A percentile compares a stretch with the other conserved stretches of the same genome.
phyloP scores from a whole-genome alignment of 2,888 invertebrate species.

The Nemoura dubitans region DNA sequence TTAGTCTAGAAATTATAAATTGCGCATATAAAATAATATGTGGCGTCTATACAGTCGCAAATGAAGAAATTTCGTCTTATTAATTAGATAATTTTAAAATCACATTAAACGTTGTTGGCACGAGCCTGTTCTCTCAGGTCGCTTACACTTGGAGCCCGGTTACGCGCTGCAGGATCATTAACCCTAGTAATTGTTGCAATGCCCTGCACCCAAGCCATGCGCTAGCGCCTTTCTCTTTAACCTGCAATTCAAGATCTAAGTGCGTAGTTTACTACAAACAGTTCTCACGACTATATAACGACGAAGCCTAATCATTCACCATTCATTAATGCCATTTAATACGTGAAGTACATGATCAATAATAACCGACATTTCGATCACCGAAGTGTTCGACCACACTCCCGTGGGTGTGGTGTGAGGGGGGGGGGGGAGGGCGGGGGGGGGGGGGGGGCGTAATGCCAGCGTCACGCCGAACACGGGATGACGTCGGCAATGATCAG shows the following conservation, averaged over 20 bases:
- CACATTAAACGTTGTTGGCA: background rate
- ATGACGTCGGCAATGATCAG: background rate
- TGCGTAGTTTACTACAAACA: background rate
- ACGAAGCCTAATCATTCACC: background rate
- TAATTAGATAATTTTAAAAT: background rate
- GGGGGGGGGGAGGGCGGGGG: background rate
- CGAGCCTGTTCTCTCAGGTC: background rate
- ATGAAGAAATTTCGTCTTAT: background rate
- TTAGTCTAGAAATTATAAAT: background rate
- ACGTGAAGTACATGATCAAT: background rate
- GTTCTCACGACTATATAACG: conserved; percentile 20
- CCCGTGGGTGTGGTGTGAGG: background rate
- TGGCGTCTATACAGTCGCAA: background rate
- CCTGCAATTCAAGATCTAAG: conserved; percentile 16
- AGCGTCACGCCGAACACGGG: background rate
- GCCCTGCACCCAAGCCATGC: conserved; percentile 5
- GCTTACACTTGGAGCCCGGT: background rate
- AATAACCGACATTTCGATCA: background rate
- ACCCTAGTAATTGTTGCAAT: conserved; percentile 33
- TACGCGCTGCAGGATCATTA: conserved; percentile 18
- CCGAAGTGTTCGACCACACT: background rate
- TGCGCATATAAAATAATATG: background rate
- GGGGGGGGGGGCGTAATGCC: background rate
- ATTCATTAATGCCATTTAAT: background rate
- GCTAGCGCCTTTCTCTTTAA: conserved; percentile 37